A percentile compares a stretch with the other conserved stretches of the same genome.
phyloP scores from a whole-genome alignment of 1,140 invertebrate genomes.

The Geopemphigus sp. region DNA sequence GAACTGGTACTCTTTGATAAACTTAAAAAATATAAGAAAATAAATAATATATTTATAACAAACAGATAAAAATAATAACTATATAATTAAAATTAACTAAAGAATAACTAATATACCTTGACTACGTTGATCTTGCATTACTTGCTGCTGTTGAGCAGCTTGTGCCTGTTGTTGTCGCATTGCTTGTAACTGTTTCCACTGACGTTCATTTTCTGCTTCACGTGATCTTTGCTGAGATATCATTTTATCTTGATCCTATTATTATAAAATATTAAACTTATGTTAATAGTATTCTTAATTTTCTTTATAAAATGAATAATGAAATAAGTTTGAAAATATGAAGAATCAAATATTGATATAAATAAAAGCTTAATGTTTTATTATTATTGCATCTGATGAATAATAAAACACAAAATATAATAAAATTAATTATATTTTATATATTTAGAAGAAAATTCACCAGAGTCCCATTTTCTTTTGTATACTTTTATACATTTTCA shows the following conservation, averaged over 20 bases:
- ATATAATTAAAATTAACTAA: not conserved
- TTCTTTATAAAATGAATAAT: not conserved
- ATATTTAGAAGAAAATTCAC: conserved; percentile 21
- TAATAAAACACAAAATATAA: conserved; percentile 8
- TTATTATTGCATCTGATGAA: conserved; percentile 21
- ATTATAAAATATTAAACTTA: conserved; percentile 27
- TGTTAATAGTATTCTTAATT: not conserved
- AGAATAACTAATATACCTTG: conserved; percentile 44
- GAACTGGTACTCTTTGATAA: conserved; percentile 41
- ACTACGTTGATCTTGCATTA: conserved; percentile 71
- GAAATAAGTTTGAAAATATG: conserved; percentile 14
- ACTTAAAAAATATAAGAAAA: conserved; percentile 15
- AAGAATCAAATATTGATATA: conserved; percentile 21
- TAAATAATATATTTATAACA: conserved; percentile 19
- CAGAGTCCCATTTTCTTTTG: not conserved
- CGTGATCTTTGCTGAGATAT: conserved; percentile 63
- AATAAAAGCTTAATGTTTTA: conserved; percentile 29
- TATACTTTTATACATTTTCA: conserved; percentile 12
- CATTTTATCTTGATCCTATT: conserved; percentile 70
- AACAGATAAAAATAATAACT: not conserved
- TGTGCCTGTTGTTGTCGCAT: conserved; percentile 69
- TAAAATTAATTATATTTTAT: conserved; percentile 16
- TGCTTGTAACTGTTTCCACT: conserved; percentile 84
- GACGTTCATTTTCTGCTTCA: conserved; percentile 79
- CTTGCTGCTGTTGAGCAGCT: conserved; percentile 77